Base-by-base conservation (phyloP, 2,797 vertebrate species). In the Microtus californicus region DNA sequence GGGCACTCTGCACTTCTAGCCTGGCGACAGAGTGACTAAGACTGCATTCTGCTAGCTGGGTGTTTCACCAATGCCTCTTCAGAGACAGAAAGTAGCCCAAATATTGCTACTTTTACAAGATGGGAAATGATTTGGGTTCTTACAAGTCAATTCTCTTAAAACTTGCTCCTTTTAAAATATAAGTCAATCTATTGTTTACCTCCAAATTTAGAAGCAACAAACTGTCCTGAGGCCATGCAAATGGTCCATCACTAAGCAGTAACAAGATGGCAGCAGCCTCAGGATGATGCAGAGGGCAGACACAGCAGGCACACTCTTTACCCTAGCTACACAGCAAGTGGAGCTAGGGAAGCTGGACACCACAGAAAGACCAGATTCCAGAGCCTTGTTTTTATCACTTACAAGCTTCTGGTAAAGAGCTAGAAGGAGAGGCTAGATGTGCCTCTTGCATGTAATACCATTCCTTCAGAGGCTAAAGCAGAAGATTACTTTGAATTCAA, bases 61-160 rank as follows among this genome's bases (percentile, higher is more conserved):
- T 51, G 61, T 61, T 82, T 73, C 29, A 51, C n/a, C 48, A 15
- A 37, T 15, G 76, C 21, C 73, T 63, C n/a, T 81, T 79, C 48
- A 23, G 13, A 94, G 90, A 86, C 0, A 78, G 80, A 96, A 95
- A 88, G 45, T 87, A 59, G 73, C 63, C 34, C 56, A 96, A 83
- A 92, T 2, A 81, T 48, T 54, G 37, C 71, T 92, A 69, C 54
- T 74, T 91, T 71, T 56, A 37, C 1, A 87, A 88, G 40, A n/a
- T 88, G 29, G 37, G 73, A 87, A 90, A 65, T 43, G 2, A 65
- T 87, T 71, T 87, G 63, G 56, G 43, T 76, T 82, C n/a, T 59
- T 92, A 95, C 48, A 65, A 93, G 48, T 45, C 94, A 95, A 88
- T 73, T 74, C 40, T 93, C 67, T 87, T 63, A 77, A 74, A 81